Evolutionary conservation across 2,888 invertebrate genomes (phyloP).

Genomic region (Octodonta nipae): DNA sequence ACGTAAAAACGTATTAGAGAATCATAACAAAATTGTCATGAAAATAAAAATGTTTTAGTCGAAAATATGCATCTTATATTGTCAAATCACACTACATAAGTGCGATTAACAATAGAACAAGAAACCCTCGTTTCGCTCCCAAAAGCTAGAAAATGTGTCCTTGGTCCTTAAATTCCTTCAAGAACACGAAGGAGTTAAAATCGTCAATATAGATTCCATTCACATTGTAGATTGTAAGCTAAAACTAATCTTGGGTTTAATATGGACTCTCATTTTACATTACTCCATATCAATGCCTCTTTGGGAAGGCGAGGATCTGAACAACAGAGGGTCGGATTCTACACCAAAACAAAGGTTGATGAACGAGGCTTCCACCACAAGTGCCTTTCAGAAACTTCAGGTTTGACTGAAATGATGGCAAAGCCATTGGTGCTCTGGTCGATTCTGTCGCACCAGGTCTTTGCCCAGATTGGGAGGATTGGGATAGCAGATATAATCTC

Average conservation of each 20-base stretch:
- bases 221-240: constrained; percentile 83
- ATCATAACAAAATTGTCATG: too few relatives aligned
- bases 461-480: constrained; percentile 79
- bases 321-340: constrained; percentile 41
- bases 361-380: constrained; percentile 61
- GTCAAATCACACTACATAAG: too few relatives aligned
- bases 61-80: too few relatives aligned
- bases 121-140: too few relatives aligned
- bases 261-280: constrained; percentile 88
- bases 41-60: too few relatives aligned
- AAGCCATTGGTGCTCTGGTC: constrained; percentile 78
- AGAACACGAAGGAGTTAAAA: too few relatives aligned
- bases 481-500: constrained; percentile 70
- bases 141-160: too few relatives aligned
- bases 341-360: constrained; percentile 61
- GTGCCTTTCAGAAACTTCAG: constrained; percentile 78
- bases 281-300: constrained; percentile 87
- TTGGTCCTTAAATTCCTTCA: too few relatives aligned
- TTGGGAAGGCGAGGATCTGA: constrained; percentile 71
- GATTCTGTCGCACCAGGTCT: constrained; percentile 79
- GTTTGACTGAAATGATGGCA: constrained; percentile 79
- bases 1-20: too few relatives aligned
- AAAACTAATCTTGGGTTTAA: constrained; percentile 79
- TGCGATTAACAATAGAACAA: too few relatives aligned
- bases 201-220: constrained; percentile 78